phyloP scores from a whole-genome alignment of 2,888 invertebrate genomes.

The Mythimna lalbum region DNA sequence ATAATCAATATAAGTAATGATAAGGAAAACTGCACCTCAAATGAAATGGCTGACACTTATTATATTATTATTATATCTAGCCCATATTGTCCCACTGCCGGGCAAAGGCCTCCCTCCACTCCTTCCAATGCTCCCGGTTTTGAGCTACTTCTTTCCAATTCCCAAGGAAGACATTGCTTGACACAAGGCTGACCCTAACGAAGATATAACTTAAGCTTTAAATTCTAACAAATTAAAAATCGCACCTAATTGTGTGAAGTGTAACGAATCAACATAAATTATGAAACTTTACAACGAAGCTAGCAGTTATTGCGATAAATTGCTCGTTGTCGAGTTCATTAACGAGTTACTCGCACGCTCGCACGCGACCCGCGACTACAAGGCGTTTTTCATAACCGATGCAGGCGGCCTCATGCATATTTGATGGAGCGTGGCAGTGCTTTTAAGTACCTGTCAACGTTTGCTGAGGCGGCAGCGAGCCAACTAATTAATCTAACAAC shows the following conservation, averaged over 20 bases:
- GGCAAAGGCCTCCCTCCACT: too few relatives aligned
- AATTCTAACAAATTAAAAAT: constrained; percentile 38
- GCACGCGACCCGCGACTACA: constrained; percentile 66
- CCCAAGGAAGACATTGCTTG: too few relatives aligned
- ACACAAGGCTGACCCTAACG: constrained; percentile 13
- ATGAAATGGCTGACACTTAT: background rate
- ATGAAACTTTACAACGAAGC: constrained; percentile 50
- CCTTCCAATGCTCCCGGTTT: too few relatives aligned
- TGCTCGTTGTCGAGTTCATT: constrained; percentile 69
- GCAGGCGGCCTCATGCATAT: constrained; percentile 80
- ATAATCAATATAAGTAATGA: constrained; percentile 20
- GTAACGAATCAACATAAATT: constrained; percentile 55
- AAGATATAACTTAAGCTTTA: constrained; percentile 32
- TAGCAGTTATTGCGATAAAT: constrained; percentile 65
- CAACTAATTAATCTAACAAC: constrained; percentile 64
- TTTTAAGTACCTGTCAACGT: constrained; percentile 74
- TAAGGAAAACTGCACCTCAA: background rate
- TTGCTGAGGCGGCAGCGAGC: constrained; percentile 67
- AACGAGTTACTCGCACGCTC: constrained; percentile 71
- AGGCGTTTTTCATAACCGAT: constrained; percentile 78
- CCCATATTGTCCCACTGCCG: too few relatives aligned
- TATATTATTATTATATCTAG: too few relatives aligned
- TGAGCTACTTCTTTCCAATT: too few relatives aligned
- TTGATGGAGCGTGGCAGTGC: constrained; percentile 76
- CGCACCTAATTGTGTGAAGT: constrained; percentile 43